These are phyloP conservation scores for Mimumesa dahlbomi DNA, from an alignment of 2,888 invertebrate species.

Conservation along the genomic window DNA sequence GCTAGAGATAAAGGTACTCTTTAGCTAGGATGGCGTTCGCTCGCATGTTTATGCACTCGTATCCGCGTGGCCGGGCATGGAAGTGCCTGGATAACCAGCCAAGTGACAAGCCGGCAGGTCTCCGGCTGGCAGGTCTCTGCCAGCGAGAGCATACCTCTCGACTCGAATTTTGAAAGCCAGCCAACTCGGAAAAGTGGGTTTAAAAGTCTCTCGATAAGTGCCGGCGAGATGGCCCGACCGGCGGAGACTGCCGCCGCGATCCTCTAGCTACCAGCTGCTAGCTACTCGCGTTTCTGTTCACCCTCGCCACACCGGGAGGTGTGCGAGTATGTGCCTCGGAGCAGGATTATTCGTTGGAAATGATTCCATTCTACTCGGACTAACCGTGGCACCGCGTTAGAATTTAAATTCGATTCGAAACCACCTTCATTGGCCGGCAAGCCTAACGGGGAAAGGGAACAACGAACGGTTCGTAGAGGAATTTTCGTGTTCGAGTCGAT, in stretches of 20 bases:
- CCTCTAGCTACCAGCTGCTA: too few relatives aligned
- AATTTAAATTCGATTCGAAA: not conserved
- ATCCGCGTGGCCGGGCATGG: slow-evolving; percentile 79
- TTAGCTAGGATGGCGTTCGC: slow-evolving; percentile 77
- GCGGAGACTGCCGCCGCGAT: slow-evolving; percentile 38
- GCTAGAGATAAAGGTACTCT: slow-evolving; percentile 79
- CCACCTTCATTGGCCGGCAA: too few relatives aligned
- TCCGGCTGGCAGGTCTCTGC: slow-evolving; percentile 62
- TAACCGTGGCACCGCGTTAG: not conserved
- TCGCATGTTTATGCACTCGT: slow-evolving; percentile 80
- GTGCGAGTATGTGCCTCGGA: slow-evolving; percentile 1
- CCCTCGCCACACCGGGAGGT: slow-evolving; percentile 7
- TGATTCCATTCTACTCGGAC: slow-evolving; percentile 3
- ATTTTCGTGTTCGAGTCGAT: too few relatives aligned
- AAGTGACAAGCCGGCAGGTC: slow-evolving; percentile 78
- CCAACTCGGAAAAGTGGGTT: slow-evolving; percentile 79
- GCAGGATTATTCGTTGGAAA: slow-evolving; percentile 19
- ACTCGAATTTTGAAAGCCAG: slow-evolving; percentile 79
- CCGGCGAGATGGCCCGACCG: slow-evolving; percentile 63
- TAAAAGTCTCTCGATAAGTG: slow-evolving; percentile 80
- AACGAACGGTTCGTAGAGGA: too few relatives aligned
- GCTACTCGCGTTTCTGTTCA: slow-evolving; percentile 44
- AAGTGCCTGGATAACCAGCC: slow-evolving; percentile 80
- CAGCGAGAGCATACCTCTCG: slow-evolving; percentile 64
- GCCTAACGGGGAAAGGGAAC: too few relatives aligned